These are phyloP conservation scores for Plectrocnemia conspersa DNA, from an alignment of 1,140 invertebrate genomes.

Conservation along the genomic window DNA sequence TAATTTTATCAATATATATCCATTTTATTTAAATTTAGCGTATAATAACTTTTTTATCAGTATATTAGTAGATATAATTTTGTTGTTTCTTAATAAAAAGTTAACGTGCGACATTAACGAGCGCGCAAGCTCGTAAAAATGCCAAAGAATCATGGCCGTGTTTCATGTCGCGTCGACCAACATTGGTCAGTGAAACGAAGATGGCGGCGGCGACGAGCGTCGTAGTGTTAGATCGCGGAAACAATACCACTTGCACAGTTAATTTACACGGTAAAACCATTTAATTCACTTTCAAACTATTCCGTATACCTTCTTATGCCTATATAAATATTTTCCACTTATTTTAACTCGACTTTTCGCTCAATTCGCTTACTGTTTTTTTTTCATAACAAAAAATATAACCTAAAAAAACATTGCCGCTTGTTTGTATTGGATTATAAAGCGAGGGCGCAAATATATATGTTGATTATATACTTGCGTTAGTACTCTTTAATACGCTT, in stretches of 20 bases:
- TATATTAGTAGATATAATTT: too few relatives aligned
- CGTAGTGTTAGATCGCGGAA: constrained; percentile 87
- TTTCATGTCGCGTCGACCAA: not conserved
- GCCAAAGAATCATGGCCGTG: not conserved
- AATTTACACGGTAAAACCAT: constrained; percentile 81
- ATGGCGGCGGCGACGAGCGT: constrained; percentile 87
- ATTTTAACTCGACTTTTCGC: not conserved
- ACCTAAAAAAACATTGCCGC: constrained; percentile 36
- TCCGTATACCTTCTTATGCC: not conserved
- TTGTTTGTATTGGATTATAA: too few relatives aligned
- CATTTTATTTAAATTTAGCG: too few relatives aligned
- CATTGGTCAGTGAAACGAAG: constrained; percentile 35
- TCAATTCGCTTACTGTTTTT: constrained; percentile 20
- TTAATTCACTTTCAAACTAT: constrained; percentile 1
- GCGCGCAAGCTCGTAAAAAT: too few relatives aligned
- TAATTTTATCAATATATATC: too few relatives aligned
- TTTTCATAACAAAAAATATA: constrained; percentile 34
- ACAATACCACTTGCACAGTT: constrained; percentile 92
- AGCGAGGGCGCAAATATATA: too few relatives aligned
- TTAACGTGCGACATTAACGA: too few relatives aligned
- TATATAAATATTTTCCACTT: not conserved
- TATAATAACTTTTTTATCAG: too few relatives aligned
- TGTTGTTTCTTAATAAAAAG: too few relatives aligned
- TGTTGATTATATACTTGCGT: too few relatives aligned
- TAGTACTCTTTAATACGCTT: too few relatives aligned